Evolutionary conservation across 2,888 invertebrate species (phyloP).

Genomic region (Spilosoma lubricipeda): DNA sequence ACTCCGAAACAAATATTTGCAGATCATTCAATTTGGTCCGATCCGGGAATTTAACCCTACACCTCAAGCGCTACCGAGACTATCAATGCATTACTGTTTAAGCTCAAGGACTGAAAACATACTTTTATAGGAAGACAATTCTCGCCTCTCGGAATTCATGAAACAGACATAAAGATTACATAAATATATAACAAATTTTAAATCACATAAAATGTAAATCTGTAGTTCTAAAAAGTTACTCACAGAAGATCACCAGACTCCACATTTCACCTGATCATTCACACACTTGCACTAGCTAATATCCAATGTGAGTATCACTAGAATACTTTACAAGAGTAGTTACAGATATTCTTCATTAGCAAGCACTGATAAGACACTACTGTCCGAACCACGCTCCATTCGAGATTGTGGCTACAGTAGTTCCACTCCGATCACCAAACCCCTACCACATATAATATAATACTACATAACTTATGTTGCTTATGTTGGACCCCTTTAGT

Average conservation of each 20-base stretch:
- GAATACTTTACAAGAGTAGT: constrained; percentile 22
- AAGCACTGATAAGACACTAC: constrained; percentile 14
- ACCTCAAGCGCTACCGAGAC: too few species aligned
- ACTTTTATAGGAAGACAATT: too few species aligned
- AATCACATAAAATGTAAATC: too few species aligned
- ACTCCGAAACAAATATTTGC: too few species aligned
- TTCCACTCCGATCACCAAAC: constrained; percentile 13
- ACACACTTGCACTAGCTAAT: constrained; percentile 47
- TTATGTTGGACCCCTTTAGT: background rate
- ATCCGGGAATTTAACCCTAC: too few species aligned
- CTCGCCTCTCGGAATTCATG: too few species aligned
- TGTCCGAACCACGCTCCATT: constrained; percentile 17
- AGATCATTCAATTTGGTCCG: too few species aligned
- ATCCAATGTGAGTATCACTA: constrained; percentile 22
- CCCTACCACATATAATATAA: constrained; percentile 19
- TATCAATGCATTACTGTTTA: too few species aligned
- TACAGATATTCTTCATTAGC: constrained; percentile 22
- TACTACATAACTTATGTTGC: constrained; percentile 4
- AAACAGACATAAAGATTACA: too few species aligned
- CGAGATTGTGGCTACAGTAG: constrained; percentile 28
- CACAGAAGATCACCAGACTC: constrained; percentile 52
- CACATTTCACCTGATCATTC: constrained; percentile 55
- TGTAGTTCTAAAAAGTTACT: constrained; percentile 32
- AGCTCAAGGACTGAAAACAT: too few species aligned
- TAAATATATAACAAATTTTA: too few species aligned